Conservation (phyloP, 1,140 invertebrate species). For the Drosophila persimilis region DNA sequence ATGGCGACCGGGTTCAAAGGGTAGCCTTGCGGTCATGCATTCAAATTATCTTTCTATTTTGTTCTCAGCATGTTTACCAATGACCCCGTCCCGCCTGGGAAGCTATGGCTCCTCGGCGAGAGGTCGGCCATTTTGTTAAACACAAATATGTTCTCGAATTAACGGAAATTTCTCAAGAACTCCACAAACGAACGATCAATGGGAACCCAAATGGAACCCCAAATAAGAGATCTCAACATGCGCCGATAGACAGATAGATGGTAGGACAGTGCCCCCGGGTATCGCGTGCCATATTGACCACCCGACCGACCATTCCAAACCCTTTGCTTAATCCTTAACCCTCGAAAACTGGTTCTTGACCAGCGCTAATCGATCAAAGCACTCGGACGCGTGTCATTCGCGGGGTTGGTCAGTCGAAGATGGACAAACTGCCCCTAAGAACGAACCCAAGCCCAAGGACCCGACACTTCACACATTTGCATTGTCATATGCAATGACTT, state of each 20-base stretch:
- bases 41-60: conserved; percentile 71
- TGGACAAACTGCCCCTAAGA: conserved; percentile 37
- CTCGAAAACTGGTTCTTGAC: conserved; percentile 63
- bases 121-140: conserved; percentile 76
- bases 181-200: conserved; percentile 13
- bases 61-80: conserved; percentile 39
- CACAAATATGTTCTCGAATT: conserved; percentile 62
- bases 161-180: conserved; percentile 76
- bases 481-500: conserved; percentile 52
- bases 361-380: conserved; percentile 41
- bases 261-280: neutral
- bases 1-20: conserved; percentile 68
- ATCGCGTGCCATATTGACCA: conserved; percentile 56
- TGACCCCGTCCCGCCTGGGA: conserved; percentile 26
- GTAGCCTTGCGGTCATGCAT: conserved; percentile 74
- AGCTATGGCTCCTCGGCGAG: conserved; percentile 28
- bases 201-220: conserved; percentile 1
- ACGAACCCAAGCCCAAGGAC: too few species aligned
- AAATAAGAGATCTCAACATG: neutral
- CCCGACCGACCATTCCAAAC: conserved; percentile 42
- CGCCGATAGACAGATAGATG: neutral
- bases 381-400: conserved; percentile 58
- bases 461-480: conserved; percentile 57
- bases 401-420: conserved; percentile 46
- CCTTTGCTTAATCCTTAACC: conserved; percentile 23